Conservation (phyloP, 2,797 vertebrate genomes). For the Phoeniculus purpureus region DNA sequence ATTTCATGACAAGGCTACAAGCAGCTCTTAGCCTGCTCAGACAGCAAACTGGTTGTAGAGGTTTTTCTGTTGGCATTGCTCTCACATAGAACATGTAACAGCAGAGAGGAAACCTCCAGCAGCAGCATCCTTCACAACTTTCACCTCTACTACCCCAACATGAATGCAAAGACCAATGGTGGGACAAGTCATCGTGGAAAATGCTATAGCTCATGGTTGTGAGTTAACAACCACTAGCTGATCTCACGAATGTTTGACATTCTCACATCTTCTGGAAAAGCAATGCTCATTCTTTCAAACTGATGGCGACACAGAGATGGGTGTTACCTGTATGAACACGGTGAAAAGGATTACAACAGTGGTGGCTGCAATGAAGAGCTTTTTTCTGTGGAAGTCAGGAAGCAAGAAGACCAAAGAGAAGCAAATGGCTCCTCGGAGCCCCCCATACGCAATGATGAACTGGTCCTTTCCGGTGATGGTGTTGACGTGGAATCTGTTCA, state of each 20-base stretch:
- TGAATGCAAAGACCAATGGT: background rate
- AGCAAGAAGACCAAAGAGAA: conserved; percentile 78
- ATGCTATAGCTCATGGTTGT: background rate
- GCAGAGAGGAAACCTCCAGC: background rate
- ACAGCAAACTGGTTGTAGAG: background rate
- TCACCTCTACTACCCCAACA: background rate
- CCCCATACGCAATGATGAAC: conserved; percentile 76
- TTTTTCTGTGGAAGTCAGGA: conserved; percentile 74
- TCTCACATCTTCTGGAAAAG: background rate
- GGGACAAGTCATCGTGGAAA: background rate
- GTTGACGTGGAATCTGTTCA: conserved; percentile 74
- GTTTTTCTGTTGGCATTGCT: background rate
- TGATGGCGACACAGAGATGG: background rate
- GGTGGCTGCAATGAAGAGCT: conserved; percentile 76
- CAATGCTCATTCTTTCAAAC: background rate
- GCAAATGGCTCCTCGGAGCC: conserved; percentile 74
- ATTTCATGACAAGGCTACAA: background rate
- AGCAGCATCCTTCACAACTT: background rate
- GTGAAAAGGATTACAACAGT: conserved; percentile 79
- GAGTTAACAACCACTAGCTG: background rate
- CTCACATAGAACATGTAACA: background rate
- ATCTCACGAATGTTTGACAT: background rate
- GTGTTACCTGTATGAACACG: conserved; percentile 73
- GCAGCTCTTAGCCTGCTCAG: background rate
- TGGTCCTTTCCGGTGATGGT: conserved; percentile 75